Base-by-base conservation (phyloP, 2,113 vertebrate genomes). In the Ictidomys tridecemlineatus region DNA sequence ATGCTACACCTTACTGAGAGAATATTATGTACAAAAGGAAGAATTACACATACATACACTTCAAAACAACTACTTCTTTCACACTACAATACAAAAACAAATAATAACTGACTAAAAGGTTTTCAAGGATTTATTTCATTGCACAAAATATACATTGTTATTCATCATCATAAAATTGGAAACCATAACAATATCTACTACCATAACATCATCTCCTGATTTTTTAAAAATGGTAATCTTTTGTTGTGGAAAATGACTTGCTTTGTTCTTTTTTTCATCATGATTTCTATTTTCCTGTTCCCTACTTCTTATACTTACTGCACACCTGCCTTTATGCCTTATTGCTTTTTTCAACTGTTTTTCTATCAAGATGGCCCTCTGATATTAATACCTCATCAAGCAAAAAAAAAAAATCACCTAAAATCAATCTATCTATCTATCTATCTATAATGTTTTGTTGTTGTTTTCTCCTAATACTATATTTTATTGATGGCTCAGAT, bases 51-150 rank as follows among this genome's bases (percentile, higher is more conserved):
- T 91, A 74, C 94, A 94, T 73, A 48, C 0, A 76, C 63, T 37
- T 94, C 30, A 93, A 10, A 82, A 58, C 34, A 87, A 56, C 13
- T 61, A 39, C 82, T 16, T 84, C 91, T 80, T 79, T 87, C 6
- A 51, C 48, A 42, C 5, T 65, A 78, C 1, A 91, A 61, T 17
- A 89, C 22, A 88, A 82, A 93, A 80, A 72, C 37, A 92, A 37
- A 63, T 63, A 61, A 63, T 83, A 93, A 94, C 20, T 39, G 5
- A 67, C 37, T 61, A 13, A 82, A 95, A 80, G 58, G 17, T 72
- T 90, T 95, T 45, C 72, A 84, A 95, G 65, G 39, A 83, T 67
- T 70, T n/a, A 69, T 78, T 76, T 45, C 22, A 48, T 51, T 73
- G 20, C 32, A 79, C 16, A 80, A 82, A 86, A n/a, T 51, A 74